These are phyloP conservation scores for Alligator mississippiensis DNA, from an alignment of 2,113 vertebrate species.

Conservation along the genomic window DNA sequence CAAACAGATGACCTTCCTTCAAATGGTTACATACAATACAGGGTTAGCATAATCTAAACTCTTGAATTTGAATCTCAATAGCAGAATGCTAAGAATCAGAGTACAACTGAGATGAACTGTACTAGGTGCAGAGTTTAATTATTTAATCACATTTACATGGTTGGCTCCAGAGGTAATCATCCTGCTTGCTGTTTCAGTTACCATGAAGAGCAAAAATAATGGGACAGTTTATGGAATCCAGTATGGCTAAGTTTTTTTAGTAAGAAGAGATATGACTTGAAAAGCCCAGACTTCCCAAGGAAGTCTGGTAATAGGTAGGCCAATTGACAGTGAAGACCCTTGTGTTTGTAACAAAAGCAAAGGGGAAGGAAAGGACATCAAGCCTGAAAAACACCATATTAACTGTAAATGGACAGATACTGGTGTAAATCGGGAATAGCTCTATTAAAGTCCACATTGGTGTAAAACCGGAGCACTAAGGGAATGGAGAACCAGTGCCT, in stretches of 20 bases:
- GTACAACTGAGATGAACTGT: too few species aligned
- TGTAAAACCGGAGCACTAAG: too few species aligned
- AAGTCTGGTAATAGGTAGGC: neutral
- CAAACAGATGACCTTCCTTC: neutral
- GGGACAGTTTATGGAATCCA: neutral
- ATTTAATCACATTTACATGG: too few species aligned
- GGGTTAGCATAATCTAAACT: too few species aligned
- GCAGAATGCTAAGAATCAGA: too few species aligned
- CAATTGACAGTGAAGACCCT: neutral
- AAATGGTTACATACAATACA: neutral
- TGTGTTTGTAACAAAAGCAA: neutral
- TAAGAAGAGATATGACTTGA: neutral
- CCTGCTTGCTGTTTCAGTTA: neutral
- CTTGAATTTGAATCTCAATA: too few species aligned
- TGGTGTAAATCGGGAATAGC: too few species aligned
- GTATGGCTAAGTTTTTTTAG: neutral
- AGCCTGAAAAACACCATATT: too few species aligned
- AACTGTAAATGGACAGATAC: too few species aligned
- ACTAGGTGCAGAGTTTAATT: too few species aligned
- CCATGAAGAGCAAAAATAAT: neutral
- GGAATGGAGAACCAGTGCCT: too few species aligned
- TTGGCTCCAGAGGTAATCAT: neutral
- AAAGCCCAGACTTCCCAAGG: rapidly evolving
- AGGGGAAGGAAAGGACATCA: neutral
- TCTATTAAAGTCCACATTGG: too few species aligned